Percentiles rank a stretch among this genome's conserved stretches.
phyloP scores from a whole-genome alignment of 1,140 invertebrate species.

The Drosophila albomicans region DNA sequence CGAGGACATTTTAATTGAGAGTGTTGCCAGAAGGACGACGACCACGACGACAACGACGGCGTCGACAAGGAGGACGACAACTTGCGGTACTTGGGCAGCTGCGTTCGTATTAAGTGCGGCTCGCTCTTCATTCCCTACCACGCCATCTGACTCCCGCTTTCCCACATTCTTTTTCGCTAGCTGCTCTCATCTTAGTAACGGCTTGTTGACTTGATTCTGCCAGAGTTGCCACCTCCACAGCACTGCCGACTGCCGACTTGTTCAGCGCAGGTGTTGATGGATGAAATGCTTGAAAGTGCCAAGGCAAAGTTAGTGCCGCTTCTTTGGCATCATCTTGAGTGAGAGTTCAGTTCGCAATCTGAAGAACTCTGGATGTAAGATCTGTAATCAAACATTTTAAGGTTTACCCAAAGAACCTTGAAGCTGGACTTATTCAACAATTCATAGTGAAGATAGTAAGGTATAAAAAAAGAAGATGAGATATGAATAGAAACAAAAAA shows the following conservation, averaged over 20 bases:
- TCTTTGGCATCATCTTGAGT: not conserved
- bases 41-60: constrained; percentile 23
- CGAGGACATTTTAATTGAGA: constrained; percentile 83
- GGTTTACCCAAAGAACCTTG: not conserved
- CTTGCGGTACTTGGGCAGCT: constrained; percentile 76
- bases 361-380: constrained; percentile 24
- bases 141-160: not conserved
- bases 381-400: not conserved
- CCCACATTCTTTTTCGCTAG: not conserved
- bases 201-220: constrained; percentile 57
- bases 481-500: too few relatives aligned
- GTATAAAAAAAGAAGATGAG: too few relatives aligned
- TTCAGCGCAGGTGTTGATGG: constrained; percentile 72
- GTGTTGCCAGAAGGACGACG: constrained; percentile 72
- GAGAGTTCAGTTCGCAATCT: constrained; percentile 10
- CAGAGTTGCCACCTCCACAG: constrained; percentile 32
- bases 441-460: too few relatives aligned
- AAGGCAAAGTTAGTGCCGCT: constrained; percentile 10
- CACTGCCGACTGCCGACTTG: not conserved
- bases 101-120: constrained; percentile 69
- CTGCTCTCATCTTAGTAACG: constrained; percentile 51
- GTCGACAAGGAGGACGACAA: constrained; percentile 30
- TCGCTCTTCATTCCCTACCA: constrained; percentile 28
- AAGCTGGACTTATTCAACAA: not conserved
- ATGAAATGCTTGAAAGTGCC: constrained; percentile 52